Conservation (phyloP, 2,113 vertebrate species). For the Lepisosteus oculatus region DNA sequence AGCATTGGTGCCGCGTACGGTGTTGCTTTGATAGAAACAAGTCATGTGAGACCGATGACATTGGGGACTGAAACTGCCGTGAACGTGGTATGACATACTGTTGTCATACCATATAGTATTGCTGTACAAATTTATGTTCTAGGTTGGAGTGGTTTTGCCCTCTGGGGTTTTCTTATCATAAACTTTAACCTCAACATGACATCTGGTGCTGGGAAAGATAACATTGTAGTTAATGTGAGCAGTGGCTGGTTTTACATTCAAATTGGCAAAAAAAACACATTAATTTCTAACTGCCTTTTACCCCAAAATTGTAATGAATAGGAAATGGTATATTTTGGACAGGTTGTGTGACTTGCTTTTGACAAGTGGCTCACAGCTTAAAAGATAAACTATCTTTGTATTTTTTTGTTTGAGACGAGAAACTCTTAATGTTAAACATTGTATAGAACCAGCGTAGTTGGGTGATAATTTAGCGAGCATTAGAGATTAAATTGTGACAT, state of each 20-base stretch:
- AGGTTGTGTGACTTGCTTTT: no score
- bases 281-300: no score
- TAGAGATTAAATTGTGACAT: no score
- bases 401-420: no score
- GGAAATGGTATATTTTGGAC: no score
- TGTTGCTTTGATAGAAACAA: conserved; percentile 56
- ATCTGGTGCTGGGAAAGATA: conserved; percentile 56
- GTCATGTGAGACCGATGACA: conserved; percentile 65
- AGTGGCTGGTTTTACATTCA: conserved; percentile 15
- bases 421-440: no score
- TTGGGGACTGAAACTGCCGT: conserved; percentile 58
- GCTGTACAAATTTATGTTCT: conserved; percentile 65
- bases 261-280: no score
- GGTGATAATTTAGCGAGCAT: no score
- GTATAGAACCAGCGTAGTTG: no score
- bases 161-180: conserved; percentile 68
- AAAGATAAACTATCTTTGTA: no score
- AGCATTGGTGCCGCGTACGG: conserved; percentile 38
- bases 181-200: conserved; percentile 68
- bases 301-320: no score
- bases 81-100: conserved; percentile 42
- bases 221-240: conserved; percentile 53
- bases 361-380: no score
- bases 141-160: conserved; percentile 50
- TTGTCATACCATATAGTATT: conserved; percentile 50